These are phyloP conservation scores for Leptopilina myrica DNA, from an alignment of 2,888 invertebrate species.

Conservation along the genomic window DNA sequence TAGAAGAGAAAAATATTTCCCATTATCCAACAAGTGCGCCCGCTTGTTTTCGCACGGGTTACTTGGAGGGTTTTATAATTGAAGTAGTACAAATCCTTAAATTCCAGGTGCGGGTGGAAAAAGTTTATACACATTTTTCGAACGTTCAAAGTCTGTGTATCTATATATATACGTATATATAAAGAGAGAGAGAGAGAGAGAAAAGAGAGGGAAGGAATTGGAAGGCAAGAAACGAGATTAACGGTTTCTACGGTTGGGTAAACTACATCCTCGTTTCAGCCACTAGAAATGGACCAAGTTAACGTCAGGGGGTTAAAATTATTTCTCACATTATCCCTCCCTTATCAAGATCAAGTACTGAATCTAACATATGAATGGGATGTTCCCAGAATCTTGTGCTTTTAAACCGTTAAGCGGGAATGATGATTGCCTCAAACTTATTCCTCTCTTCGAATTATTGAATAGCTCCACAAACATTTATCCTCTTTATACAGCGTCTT, in stretches of 20 bases:
- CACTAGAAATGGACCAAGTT: conserved; percentile 15
- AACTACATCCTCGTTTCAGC: conserved; percentile 17
- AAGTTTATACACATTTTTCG: conserved; percentile 10
- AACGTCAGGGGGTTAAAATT: conserved; percentile 22
- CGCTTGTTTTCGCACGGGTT: conserved; percentile 6
- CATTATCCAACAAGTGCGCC: neutral
- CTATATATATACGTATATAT: neutral
- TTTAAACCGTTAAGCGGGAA: neutral
- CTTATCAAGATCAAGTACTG: conserved; percentile 30
- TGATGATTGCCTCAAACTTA: neutral
- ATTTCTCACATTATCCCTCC: conserved; percentile 32
- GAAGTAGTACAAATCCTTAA: conserved; percentile 37
- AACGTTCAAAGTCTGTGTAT: neutral
- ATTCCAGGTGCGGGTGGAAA: neutral
- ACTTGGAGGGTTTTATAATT: conserved; percentile 33
- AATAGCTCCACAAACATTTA: no score
- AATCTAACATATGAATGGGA: neutral
- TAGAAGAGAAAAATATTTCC: conserved; percentile 30
- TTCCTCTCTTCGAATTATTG: neutral
- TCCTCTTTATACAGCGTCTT: no score
- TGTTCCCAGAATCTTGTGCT: neutral
- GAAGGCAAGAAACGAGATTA: conserved; percentile 34
- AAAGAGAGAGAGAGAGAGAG: neutral
- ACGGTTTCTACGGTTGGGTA: conserved; percentile 28
- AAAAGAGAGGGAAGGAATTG: conserved; percentile 16